phyloP scores from a whole-genome alignment of 2,113 vertebrate genomes.

The Callaeas wilsoni region DNA sequence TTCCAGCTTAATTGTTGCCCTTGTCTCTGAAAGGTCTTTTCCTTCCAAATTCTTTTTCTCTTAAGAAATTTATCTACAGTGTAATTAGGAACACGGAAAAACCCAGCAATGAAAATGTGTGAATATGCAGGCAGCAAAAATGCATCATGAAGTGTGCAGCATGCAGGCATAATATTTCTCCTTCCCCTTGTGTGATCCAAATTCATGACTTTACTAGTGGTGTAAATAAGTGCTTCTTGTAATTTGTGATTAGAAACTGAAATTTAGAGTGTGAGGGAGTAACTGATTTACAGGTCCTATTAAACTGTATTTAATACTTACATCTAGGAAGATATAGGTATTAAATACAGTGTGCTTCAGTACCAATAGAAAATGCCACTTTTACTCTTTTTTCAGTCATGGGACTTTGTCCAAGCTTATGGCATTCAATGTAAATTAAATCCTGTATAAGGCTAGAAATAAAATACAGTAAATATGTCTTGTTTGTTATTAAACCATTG shows the following conservation, averaged over 20 bases:
- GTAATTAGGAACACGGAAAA: neutral
- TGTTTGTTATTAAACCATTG: neutral
- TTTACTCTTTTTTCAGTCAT: neutral
- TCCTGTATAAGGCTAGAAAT: neutral
- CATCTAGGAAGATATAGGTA: neutral
- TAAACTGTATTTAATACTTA: neutral
- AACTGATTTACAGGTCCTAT: neutral
- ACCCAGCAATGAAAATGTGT: neutral
- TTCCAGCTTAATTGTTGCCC: slow-evolving; percentile 9
- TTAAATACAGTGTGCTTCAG: neutral
- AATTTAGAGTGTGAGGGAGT: neutral
- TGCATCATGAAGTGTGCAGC: neutral
- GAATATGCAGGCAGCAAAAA: neutral
- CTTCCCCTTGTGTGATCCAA: neutral
- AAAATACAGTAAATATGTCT: neutral
- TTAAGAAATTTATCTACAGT: neutral
- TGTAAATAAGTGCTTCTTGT: neutral
- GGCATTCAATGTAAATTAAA: neutral
- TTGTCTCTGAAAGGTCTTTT: neutral
- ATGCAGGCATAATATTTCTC: neutral
- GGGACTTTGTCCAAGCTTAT: neutral
- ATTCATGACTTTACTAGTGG: neutral
- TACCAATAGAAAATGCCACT: neutral
- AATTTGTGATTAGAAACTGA: neutral
- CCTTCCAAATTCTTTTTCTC: neutral